Evolutionary conservation across 2,888 invertebrate species (phyloP), one percentile per base, ranked within the genome.

Genomic region (Acleris holmiana): DNA sequence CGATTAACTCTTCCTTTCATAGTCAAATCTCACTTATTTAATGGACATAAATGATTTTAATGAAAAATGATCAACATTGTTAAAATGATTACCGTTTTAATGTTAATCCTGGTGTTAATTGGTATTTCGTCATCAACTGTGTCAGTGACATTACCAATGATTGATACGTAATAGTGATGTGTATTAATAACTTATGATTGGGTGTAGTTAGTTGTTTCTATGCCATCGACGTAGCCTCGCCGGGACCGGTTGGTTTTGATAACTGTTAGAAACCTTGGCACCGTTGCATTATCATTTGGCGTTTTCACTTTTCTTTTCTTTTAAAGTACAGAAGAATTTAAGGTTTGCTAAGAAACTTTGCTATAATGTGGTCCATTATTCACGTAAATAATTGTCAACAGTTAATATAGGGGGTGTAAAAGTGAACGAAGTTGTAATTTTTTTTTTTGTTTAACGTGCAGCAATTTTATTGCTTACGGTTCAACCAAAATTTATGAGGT

Each of bases 191-290:
- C 53, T 40, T 40, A 41, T 56, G 23, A 41, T 56, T 25, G 46
- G 23, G 46, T 46, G 23, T 23, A 46, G 46, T 55, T 44, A 23
- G 18, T 47, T 35, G 47, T 23, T 48, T n/a, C 47, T 48, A 48
- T 40, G n/a, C 19, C 23, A 40, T n/a, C 15, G 51, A 13, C 41
- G 8, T 15, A 21, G 40, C 49, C 40, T 48, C 23, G 35, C 29
- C 17, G 35, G 23, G 66, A 71, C 71, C 72, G 69, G 71, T 74
- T 71, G 72, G 69, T 73, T 76, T 69, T 75, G 71, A 76, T 78
- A 75, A 72, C 67, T 71, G 53, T 59, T 61, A 65, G 46, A 56
- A 71, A 69, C 79, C 79, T 78, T 79, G 78, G 72, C 80, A 79
- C 68, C 61, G 70, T 73, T 76, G 64, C 68, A 65, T 54, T 51